Percentiles rank a stretch among this genome's conserved stretches.
Evolutionary conservation across 2,888 invertebrate species (phyloP).

Genomic region (Adineta ricciae): DNA sequence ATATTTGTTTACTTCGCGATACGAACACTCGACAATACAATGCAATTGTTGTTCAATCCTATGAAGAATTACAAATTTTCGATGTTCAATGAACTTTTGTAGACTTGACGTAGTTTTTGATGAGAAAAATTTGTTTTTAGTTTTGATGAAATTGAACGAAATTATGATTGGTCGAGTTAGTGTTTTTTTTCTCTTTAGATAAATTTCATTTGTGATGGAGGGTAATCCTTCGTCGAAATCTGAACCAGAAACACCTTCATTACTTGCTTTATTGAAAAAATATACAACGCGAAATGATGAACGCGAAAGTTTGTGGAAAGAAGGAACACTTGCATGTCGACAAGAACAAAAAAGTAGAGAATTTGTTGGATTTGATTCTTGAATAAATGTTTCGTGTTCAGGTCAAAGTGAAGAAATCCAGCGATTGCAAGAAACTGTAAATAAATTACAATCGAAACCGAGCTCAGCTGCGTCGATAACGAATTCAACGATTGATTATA

Average conservation of each 20-base stretch:
- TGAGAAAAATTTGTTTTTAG: no score
- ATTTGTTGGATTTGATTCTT: not conserved
- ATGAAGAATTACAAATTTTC: not conserved
- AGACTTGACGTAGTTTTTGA: no score
- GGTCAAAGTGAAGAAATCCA: not conserved
- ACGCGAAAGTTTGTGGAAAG: not conserved
- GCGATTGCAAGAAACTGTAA: not conserved
- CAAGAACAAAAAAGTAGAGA: not conserved
- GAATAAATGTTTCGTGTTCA: not conserved
- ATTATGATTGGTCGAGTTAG: no score
- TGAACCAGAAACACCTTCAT: not conserved
- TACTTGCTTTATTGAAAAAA: not conserved
- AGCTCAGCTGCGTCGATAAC: no score
- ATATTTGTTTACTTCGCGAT: not conserved
- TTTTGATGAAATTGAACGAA: no score
- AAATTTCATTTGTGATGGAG: not conserved
- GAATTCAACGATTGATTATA: not conserved
- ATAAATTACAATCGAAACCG: not conserved
- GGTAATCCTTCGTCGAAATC: not conserved
- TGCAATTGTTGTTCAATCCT: not conserved
- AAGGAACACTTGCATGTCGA: not conserved
- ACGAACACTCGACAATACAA: not conserved
- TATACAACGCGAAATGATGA: not conserved
- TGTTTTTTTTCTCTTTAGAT: not conserved
- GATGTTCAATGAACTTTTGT: not conserved